phyloP scores from a whole-genome alignment of 1,140 invertebrate species.

The Portunus trituberculatus region DNA sequence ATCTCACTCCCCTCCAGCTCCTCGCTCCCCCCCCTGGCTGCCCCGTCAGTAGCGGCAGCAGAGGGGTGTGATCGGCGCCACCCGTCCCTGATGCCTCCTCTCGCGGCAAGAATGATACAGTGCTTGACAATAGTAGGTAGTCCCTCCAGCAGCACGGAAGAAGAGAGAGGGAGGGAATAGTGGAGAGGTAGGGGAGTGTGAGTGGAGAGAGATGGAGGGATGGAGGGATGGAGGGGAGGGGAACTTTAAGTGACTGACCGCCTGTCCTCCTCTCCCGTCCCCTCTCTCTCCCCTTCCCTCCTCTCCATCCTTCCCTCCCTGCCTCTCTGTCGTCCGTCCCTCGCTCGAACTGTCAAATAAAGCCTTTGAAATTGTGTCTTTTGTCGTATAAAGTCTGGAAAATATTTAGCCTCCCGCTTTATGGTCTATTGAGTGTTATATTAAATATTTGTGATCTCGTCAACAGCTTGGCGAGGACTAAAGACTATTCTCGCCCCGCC shows the following conservation, averaged over 20 bases:
- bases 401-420: slow-evolving; percentile 35
- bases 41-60: no score
- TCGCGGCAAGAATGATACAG: no score
- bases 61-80: no score
- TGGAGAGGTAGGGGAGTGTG: background rate
- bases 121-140: no score
- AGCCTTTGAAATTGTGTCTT: slow-evolving; percentile 42
- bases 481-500: no score
- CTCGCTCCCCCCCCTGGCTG: no score
- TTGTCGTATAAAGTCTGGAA: slow-evolving; percentile 24
- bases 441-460: slow-evolving; percentile 33
- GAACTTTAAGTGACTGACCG: background rate
- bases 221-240: background rate
- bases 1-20: no score
- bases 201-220: background rate
- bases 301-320: background rate
- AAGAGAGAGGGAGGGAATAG: background rate
- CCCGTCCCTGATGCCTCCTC: no score
- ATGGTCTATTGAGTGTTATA: slow-evolving; percentile 36
- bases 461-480: background rate
- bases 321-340: background rate
- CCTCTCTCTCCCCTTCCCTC: no score
- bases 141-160: background rate
- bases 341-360: slow-evolving; percentile 31
- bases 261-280: background rate